Base-by-base conservation (phyloP, 1,140 invertebrate species). In the Bombus huntii region DNA sequence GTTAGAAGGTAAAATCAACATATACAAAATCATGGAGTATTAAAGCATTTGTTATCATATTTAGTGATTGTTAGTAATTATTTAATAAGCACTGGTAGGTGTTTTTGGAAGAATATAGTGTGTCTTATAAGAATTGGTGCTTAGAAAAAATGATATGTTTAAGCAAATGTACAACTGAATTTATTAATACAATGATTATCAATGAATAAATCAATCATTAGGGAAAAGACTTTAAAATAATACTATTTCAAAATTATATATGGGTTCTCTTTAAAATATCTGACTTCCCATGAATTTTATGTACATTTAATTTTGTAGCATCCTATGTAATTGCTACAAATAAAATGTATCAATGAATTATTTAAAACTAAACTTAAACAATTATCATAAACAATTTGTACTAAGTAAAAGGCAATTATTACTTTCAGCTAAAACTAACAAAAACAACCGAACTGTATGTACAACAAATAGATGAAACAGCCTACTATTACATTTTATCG, bases 401-500 rank as follows among this genome's bases (percentile, higher is more conserved):
- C 34, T 42, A 53, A 59, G 22, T 70, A 42, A 47, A 39, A 79
- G 53, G n/a, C 76, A 44, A 39, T 10, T 77, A 25, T 83, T 80
- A 85, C 76, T 84, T 71, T 42, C 9, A 85, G 57, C 65, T n/a
- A 28, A 70, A 81, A 85, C 44, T 81, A 81, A 85, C 22, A 42
- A 59, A 74, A 81, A 74, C 13, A 78, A 83, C 22, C 68, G 34
- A 72, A 68, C 34, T 71, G n/a, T 65, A 62, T 87, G 42, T 85
- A 87, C 77, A 44, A 84, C 75, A 57, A 28, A 83, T 88, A 88
- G 91, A 88, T 75, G 62, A 87, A 91, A 87, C 81, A 76, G 42
- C 85, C 89, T 88, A 92, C 85, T 89, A 88, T 91, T 87, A 87
- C 91, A 91, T 90, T 89, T 92, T 86, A 84, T 89, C 82, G 85